A percentile compares a stretch with the other conserved stretches of the same genome.
Conservation (phyloP, 2,888 invertebrate species). For the Bombyx huttoni region DNA sequence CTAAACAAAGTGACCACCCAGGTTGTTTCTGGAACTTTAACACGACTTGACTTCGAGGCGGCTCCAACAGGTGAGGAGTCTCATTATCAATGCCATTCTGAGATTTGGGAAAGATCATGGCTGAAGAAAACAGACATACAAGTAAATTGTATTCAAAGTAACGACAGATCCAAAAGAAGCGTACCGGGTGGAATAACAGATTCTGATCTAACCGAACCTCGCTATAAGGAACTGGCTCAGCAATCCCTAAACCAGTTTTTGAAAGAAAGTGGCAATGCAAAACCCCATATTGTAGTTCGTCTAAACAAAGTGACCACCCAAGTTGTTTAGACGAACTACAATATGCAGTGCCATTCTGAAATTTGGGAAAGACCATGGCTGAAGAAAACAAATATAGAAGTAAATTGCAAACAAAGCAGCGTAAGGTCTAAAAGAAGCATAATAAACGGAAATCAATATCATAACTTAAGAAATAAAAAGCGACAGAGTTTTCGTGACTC, state of each 20-base stretch:
- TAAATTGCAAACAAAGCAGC: conserved; percentile 10
- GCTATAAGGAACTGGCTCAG: conserved; percentile 14
- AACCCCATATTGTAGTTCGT: conserved; percentile 6
- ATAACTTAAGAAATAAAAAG: no score
- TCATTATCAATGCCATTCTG: conserved; percentile 11
- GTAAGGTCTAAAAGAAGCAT: neutral
- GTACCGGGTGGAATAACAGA: conserved; percentile 6
- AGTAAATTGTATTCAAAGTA: conserved; percentile 15
- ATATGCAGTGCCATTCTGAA: conserved; percentile 14
- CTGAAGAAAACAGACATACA: conserved; percentile 14
- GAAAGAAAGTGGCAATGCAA: conserved; percentile 1
- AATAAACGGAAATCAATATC: neutral
- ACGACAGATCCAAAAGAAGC: conserved; percentile 8
- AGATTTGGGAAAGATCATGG: conserved; percentile 15
- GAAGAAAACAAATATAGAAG: conserved; percentile 13
- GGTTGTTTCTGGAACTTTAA: conserved; percentile 58
- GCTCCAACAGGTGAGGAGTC: conserved; percentile 38
- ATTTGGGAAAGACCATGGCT: conserved; percentile 18
- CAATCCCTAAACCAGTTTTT: conserved; percentile 16
- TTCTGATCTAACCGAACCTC: conserved; percentile 12
- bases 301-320: conserved; percentile 18
- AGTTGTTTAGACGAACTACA: conserved; percentile 12
- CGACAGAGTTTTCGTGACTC: neutral
- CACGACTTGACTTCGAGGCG: conserved; percentile 66
- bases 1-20: conserved; percentile 44